Evolutionary conservation across 2,888 invertebrate genomes (phyloP).

Genomic region (Andrena dorsata): DNA sequence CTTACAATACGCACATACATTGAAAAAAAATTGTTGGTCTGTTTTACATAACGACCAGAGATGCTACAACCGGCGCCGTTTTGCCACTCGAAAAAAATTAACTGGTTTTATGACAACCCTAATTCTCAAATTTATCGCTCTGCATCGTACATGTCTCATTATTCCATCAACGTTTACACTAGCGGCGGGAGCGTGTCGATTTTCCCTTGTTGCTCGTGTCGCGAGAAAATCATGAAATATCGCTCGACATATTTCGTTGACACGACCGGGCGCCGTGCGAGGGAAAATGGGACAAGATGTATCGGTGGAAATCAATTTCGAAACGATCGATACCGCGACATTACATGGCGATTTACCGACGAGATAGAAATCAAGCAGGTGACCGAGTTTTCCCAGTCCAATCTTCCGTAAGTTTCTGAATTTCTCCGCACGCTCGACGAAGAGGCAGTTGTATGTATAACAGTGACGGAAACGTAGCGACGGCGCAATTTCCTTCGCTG

Average conservation of each 20-base stretch:
- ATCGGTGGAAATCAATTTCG: slow-evolving; percentile 11
- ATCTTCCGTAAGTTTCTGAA: slow-evolving; percentile 35
- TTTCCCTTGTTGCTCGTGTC: neutral
- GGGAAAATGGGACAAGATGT: neutral
- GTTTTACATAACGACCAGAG: too few species aligned
- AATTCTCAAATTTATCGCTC: neutral
- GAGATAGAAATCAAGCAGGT: slow-evolving; percentile 14
- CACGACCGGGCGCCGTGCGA: neutral
- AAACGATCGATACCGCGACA: slow-evolving; percentile 8
- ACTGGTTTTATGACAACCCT: neutral
- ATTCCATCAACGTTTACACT: slow-evolving; percentile 4
- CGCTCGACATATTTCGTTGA: neutral
- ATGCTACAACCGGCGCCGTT: too few species aligned
- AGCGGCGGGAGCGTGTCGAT: neutral
- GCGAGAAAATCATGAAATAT: slow-evolving; percentile 4
- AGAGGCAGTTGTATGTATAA: slow-evolving; percentile 8
- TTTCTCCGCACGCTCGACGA: neutral
- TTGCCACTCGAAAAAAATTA: neutral
- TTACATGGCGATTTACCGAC: slow-evolving; percentile 7
- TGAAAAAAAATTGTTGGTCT: too few species aligned
- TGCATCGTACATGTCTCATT: neutral
- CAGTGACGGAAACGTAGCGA: slow-evolving; percentile 14
- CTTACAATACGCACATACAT: too few species aligned
- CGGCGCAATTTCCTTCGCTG: slow-evolving; percentile 9
- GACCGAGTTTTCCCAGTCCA: slow-evolving; percentile 37